A percentile compares a stretch with the other conserved stretches of the same genome.
phyloP scores from a whole-genome alignment of 2,888 invertebrate species.

The Nasonovia ribisnigri region DNA sequence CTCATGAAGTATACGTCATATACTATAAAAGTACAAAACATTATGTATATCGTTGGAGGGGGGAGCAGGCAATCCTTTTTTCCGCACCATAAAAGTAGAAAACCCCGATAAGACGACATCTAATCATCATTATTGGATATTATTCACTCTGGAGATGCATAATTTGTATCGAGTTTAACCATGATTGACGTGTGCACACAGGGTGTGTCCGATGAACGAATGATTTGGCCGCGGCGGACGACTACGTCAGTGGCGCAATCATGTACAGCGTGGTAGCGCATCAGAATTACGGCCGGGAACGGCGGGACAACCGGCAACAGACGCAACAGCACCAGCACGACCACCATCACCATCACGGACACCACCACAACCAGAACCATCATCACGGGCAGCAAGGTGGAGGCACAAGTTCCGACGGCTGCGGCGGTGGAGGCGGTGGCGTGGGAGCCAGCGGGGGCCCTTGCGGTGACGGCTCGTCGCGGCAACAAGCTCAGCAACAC shows the following conservation, averaged over 20 bases:
- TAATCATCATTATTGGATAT: neutral
- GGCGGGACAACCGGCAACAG: conserved; percentile 66
- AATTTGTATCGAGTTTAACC: neutral
- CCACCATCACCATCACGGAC: conserved; percentile 58
- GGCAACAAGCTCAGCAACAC: conserved; percentile 40
- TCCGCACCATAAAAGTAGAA: neutral
- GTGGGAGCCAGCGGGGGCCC: neutral
- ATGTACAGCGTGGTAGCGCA: conserved; percentile 69
- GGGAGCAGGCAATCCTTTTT: neutral
- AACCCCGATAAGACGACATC: neutral
- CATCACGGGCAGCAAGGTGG: conserved; percentile 10
- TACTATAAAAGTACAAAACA: neutral
- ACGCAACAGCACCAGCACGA: conserved; percentile 66
- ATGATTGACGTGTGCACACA: neutral
- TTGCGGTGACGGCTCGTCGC: conserved; percentile 41
- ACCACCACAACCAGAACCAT: conserved; percentile 40
- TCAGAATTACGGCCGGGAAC: conserved; percentile 68
- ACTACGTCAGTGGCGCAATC: neutral
- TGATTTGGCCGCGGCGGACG: neutral
- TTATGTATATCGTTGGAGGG: neutral
- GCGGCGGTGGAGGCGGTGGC: conserved; percentile 19
- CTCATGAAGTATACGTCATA: neutral
- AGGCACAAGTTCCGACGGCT: conserved; percentile 47
- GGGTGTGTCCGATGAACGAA: neutral
- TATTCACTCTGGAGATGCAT: neutral